Conservation (phyloP, 2,113 vertebrate genomes). For the Leptocoma aspasia region DNA sequence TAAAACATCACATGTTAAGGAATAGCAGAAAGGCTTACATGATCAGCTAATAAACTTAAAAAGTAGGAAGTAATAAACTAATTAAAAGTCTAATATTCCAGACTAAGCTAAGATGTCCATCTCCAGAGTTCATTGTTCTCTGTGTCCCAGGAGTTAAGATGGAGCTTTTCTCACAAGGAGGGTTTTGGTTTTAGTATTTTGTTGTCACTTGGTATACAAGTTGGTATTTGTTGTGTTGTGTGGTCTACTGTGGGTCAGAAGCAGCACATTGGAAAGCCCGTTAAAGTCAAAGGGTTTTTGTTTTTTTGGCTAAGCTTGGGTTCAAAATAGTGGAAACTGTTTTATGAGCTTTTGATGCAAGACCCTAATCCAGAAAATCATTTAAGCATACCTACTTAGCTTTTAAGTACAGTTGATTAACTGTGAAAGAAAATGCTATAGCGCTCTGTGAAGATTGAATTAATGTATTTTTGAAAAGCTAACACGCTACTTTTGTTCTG, state of each 20-base stretch:
- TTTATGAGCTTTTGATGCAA: background rate
- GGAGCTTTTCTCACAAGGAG: background rate
- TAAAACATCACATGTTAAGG: background rate
- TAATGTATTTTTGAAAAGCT: background rate
- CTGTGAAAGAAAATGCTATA: background rate
- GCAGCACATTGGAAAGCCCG: background rate
- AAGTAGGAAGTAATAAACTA: background rate
- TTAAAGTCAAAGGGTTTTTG: background rate
- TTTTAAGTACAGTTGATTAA: background rate
- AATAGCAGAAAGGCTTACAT: background rate
- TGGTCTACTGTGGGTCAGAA: background rate
- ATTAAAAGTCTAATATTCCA: background rate
- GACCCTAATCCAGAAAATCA: background rate
- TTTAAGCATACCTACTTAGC: background rate
- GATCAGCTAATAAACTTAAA: background rate
- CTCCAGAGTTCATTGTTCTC: background rate
- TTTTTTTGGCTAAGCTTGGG: background rate
- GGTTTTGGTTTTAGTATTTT: background rate
- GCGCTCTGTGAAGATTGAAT: background rate
- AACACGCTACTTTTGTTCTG: background rate
- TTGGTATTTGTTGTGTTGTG: background rate
- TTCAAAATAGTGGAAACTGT: background rate
- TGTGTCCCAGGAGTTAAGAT: background rate
- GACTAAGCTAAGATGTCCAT: background rate
- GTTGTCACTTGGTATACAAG: background rate